Evolutionary conservation across 2,888 invertebrate genomes (phyloP).

Genomic region (Ferdinandea cuprea): DNA sequence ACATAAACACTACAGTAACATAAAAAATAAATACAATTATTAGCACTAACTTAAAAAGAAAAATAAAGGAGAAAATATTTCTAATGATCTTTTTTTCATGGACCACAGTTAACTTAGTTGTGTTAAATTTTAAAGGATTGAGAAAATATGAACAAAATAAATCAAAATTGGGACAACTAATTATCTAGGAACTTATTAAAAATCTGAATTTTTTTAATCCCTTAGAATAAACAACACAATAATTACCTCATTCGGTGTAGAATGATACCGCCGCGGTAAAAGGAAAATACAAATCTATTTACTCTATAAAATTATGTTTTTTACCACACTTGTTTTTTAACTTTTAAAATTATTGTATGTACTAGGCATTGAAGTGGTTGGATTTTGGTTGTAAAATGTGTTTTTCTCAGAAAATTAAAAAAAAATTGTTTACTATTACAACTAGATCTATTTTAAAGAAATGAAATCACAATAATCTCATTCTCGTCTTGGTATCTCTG

Average conservation of each 20-base stretch:
- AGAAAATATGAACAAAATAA: background rate
- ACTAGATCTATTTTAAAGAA: slow-evolving; percentile 48
- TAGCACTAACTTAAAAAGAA: slow-evolving; percentile 46
- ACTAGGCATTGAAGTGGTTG: slow-evolving; percentile 1
- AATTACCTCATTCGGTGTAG: slow-evolving; percentile 6
- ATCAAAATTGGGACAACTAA: slow-evolving; percentile 1
- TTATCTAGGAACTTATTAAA: slow-evolving; percentile 33
- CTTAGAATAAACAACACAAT: slow-evolving; percentile 50
- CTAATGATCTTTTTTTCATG: slow-evolving; percentile 30
- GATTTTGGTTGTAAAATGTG: slow-evolving; percentile 11
- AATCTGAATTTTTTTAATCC: slow-evolving; percentile 26
- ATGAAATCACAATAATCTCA: slow-evolving; percentile 64
- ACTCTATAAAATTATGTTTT: slow-evolving; percentile 4
- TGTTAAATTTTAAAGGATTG: slow-evolving; percentile 10
- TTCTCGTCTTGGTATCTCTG: slow-evolving; percentile 36
- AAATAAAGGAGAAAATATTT: slow-evolving; percentile 19
- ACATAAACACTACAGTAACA: slow-evolving; percentile 43
- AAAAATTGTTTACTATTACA: slow-evolving; percentile 44
- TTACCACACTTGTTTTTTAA: background rate
- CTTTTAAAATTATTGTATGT: background rate
- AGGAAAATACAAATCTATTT: slow-evolving; percentile 1
- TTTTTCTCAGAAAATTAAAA: background rate
- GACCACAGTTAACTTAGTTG: slow-evolving; percentile 39
- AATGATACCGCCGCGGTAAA: background rate
- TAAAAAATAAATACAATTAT: slow-evolving; percentile 64